Percentiles rank a stretch among this genome's conserved stretches.
phyloP scores from a whole-genome alignment of 2,888 invertebrate genomes.

The Euzophera pinguis region DNA sequence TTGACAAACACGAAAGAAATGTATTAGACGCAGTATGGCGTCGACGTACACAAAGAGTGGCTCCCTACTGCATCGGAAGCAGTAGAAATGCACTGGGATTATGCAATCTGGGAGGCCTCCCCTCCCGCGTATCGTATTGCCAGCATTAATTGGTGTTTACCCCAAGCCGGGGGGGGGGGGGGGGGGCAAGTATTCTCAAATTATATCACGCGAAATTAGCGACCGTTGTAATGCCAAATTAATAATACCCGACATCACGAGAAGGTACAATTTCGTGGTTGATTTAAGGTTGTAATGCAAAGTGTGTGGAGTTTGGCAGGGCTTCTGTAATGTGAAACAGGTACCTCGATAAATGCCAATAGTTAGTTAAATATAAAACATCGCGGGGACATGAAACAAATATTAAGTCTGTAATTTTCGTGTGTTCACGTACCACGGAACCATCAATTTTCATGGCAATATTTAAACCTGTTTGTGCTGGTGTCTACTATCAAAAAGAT shows the following conservation, averaged over 20 bases:
- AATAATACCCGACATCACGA: conserved; percentile 45
- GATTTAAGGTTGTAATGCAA: conserved; percentile 23
- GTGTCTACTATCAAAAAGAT: too few relatives aligned
- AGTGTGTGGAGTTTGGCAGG: conserved; percentile 14
- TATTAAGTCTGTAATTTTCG: conserved; percentile 4
- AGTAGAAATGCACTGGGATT: conserved; percentile 71
- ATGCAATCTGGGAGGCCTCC: conserved; percentile 52
- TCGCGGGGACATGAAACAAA: not conserved
- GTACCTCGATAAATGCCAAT: conserved; percentile 5
- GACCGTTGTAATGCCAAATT: conserved; percentile 64
- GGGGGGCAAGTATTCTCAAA: conserved; percentile 55
- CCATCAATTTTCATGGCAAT: not conserved
- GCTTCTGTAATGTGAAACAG: conserved; percentile 15
- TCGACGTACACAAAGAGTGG: conserved; percentile 42
- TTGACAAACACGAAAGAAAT: conserved; percentile 54
- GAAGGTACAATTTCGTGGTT: conserved; percentile 39
- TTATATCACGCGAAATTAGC: conserved; percentile 69
- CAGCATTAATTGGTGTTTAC: conserved; percentile 76
- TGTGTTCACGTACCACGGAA: not conserved
- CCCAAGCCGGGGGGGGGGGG: conserved; percentile 56
- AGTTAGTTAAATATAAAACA: not conserved
- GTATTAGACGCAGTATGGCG: conserved; percentile 50
- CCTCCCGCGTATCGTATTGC: conserved; percentile 66
- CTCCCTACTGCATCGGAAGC: conserved; percentile 65
- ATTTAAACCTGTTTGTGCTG: too few relatives aligned